Conservation (phyloP, 2,113 vertebrate genomes). For the Dissostichus mawsoni region DNA sequence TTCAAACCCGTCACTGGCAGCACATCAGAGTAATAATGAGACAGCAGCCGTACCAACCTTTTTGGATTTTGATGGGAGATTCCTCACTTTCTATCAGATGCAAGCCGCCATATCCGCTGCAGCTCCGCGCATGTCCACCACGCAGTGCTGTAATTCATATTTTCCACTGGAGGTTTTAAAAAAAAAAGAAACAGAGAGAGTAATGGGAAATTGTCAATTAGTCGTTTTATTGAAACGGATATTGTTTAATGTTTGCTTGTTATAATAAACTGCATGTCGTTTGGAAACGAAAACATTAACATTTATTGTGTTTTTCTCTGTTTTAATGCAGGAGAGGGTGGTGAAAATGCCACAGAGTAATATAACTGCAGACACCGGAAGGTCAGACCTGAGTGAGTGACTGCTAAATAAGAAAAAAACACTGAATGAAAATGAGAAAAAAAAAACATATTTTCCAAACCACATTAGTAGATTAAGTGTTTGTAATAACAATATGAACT, state of each 20-base stretch:
- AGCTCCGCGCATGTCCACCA: slow-evolving; percentile 85
- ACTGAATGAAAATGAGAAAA: neutral
- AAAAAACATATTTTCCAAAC: neutral
- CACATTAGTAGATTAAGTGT: too few relatives aligned
- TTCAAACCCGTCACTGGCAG: slow-evolving; percentile 13
- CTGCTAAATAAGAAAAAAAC: neutral
- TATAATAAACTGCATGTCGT: slow-evolving; percentile 43
- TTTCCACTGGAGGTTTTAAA: slow-evolving; percentile 51
- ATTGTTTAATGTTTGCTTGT: slow-evolving; percentile 8
- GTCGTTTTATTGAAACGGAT: slow-evolving; percentile 8
- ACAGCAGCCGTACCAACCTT: slow-evolving; percentile 72
- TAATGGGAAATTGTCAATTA: slow-evolving; percentile 38
- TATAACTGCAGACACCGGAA: neutral
- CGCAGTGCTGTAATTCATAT: slow-evolving; percentile 68
- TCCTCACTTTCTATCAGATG: slow-evolving; percentile 79
- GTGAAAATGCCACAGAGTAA: neutral
- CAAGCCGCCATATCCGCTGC: slow-evolving; percentile 84
- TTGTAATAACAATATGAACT: neutral
- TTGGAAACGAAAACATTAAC: slow-evolving; percentile 53
- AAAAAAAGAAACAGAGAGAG: neutral
- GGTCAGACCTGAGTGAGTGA: neutral
- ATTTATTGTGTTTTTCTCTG: neutral
- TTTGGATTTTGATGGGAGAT: slow-evolving; percentile 68
- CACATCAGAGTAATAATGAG: slow-evolving; percentile 31
- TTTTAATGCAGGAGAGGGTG: neutral